Evolutionary conservation across 2,113 vertebrate species (phyloP), one percentile per base, ranked within the genome.

Genomic region (cat (Felis catus)): DNA sequence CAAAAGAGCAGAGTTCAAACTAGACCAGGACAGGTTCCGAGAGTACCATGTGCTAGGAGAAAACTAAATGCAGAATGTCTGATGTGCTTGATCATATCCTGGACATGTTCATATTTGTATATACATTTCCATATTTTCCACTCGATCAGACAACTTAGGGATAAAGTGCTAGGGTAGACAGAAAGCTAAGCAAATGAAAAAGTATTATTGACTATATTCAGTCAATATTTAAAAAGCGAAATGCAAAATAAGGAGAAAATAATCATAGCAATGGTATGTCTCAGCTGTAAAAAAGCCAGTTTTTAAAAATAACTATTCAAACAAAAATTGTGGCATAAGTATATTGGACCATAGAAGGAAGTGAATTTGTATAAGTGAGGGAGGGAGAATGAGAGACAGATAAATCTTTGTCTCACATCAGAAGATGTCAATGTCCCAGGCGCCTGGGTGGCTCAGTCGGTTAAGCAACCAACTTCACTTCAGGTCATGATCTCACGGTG

Each of bases 171-270:
- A 91, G 25, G 10, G 27, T 55, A 9, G 15, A 74, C 25, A 97
- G 31, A 65, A 94, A 70, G n/a, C 48, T 90, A 94, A 89, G 15
- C 68, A 82, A 94, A 73, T 73, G 3, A 66, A 91, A 79, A 55
- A 85, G 0, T 27, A 48, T 73, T 91, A 74, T 15, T 89, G 33
- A 61, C 71, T 45, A 27, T 74, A 86, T 53, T 58, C 41, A 23
- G 33, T 61, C 70, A 33, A 29, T 74, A 87, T 63, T 61, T 51
- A 23, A 36, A 84, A 94, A 68, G 1, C 8, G 1, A 95, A 65
- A 53, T 10, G 27, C 68, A 79, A 96, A 97, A 76, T 51, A 76
- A 94, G 93, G 16, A 12, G 45, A 82, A 95, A 80, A 88, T 94
- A 84, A 80, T 92, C 9, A 41, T 25, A 27, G 29, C 12, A 36